Evolutionary conservation across 2,113 vertebrate species (phyloP), one percentile per base, ranked within the genome.

Genomic region (Mesocricetus auratus): DNA sequence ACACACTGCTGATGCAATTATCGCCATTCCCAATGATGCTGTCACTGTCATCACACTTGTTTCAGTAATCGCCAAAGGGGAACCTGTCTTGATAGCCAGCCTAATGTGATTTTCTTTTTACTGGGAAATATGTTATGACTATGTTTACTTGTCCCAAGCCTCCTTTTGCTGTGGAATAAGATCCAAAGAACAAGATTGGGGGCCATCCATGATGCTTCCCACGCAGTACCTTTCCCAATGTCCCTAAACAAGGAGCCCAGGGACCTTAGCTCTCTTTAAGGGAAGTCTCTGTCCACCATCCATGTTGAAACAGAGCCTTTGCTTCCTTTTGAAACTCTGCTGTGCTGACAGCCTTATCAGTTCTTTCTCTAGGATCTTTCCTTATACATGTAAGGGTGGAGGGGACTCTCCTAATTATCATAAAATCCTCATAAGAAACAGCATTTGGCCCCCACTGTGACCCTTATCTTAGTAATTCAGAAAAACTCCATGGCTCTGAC

Each of bases 371-470:
- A 94, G 66, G n/a, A 62, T 68, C 22, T 82, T 58, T 79, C 86
- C 24, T 94, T 66, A 86, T 15, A 16, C 71, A 92, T 92, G 90
- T 78, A 75, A 95, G 83, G 90, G 53, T 74, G 33, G 69, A 26
- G 36, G 69, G 50, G 36, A 45, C 78, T 69, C 71, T 2, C 36
- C 17, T 86, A 90, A 90, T 86, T 92, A 90, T 69, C 33, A 39
- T 42, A 94, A 86, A 89, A 47, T 92, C 93, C 47, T 73, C 75
- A 92, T 36, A 87, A 45, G 86, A 89, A 96, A 96, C 16, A 89
- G 50, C 42, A 91, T 86, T 90, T 62, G 71, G 21, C 73, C 74
- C 6, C 19, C 78, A 91, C 39, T 77, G 26, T 93, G 82, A 89
- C 47, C 64, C 74, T 74, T 89, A 60, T 79, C 71, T 96, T 73